Conservation (phyloP, 1,140 invertebrate genomes). For the Sitobion miscanthi region DNA sequence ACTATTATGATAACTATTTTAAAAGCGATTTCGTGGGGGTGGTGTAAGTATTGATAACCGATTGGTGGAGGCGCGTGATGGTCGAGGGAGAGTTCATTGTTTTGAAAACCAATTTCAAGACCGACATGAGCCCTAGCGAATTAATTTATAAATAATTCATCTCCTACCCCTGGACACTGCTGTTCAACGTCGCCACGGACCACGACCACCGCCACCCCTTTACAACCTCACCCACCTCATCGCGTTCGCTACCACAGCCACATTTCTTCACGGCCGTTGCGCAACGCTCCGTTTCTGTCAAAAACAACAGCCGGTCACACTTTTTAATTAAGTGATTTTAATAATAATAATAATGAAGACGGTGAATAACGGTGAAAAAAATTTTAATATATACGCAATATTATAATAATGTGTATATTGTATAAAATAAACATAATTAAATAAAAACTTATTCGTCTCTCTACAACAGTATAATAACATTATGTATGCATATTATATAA, state of each 20-base stretch:
- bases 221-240: background rate
- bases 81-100: background rate
- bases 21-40: background rate
- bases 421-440: constrained; percentile 14
- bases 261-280: background rate
- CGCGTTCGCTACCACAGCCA: background rate
- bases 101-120: constrained; percentile 37
- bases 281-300: background rate
- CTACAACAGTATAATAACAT: background rate
- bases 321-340: constrained; percentile 49
- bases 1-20: background rate
- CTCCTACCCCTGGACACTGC: background rate
- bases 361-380: background rate
- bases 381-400: background rate
- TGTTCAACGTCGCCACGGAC: background rate
- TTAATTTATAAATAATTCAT: constrained; percentile 47
- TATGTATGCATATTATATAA: background rate
- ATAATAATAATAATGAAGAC: background rate
- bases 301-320: constrained; percentile 26
- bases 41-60: background rate
- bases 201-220: background rate
- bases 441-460: background rate
- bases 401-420: constrained; percentile 5
- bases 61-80: background rate
- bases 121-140: background rate